A percentile compares a stretch with the other conserved stretches of the same genome.
Conservation (phyloP, 2,888 invertebrate genomes). For the Tiliacea aurago region DNA sequence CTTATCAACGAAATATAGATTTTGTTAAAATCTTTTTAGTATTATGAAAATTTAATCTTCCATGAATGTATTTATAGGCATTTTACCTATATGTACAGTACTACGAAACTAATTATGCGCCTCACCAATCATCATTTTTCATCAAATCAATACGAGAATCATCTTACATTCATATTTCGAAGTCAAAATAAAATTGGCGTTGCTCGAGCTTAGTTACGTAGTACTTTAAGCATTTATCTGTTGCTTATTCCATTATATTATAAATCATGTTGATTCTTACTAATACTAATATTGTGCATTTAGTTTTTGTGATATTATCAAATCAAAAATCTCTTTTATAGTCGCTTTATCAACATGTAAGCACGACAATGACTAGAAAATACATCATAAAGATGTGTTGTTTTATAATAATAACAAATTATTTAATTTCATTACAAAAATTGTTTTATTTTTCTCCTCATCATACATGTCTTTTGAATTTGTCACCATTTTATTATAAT, state of each 20-base stretch:
- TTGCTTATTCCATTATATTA: slow-evolving; percentile 66
- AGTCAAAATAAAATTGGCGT: neutral
- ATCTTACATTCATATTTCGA: neutral
- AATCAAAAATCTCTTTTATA: slow-evolving; percentile 63
- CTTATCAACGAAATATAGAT: slow-evolving; percentile 63
- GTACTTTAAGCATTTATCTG: slow-evolving; percentile 48
- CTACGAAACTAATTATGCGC: slow-evolving; percentile 18
- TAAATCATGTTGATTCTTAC: slow-evolving; percentile 62
- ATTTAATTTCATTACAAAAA: slow-evolving; percentile 85
- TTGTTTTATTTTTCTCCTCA: slow-evolving; percentile 81
- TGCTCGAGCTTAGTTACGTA: slow-evolving; percentile 8
- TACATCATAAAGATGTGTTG: slow-evolving; percentile 88
- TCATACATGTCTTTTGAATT: slow-evolving; percentile 37
- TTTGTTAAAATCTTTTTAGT: slow-evolving; percentile 56
- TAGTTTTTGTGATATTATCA: slow-evolving; percentile 76
- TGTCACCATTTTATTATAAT: slow-evolving; percentile 27
- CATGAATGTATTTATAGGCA: slow-evolving; percentile 37
- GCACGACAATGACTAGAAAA: slow-evolving; percentile 88
- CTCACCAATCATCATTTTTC: neutral
- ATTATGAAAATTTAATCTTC: slow-evolving; percentile 53
- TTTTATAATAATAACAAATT: slow-evolving; percentile 89
- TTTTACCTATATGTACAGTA: slow-evolving; percentile 51
- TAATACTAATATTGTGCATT: slow-evolving; percentile 72
- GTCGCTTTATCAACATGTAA: slow-evolving; percentile 62
- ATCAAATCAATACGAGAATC: neutral